Conservation (phyloP, 1,140 invertebrate species). For the Proctacanthus coquilletti region DNA sequence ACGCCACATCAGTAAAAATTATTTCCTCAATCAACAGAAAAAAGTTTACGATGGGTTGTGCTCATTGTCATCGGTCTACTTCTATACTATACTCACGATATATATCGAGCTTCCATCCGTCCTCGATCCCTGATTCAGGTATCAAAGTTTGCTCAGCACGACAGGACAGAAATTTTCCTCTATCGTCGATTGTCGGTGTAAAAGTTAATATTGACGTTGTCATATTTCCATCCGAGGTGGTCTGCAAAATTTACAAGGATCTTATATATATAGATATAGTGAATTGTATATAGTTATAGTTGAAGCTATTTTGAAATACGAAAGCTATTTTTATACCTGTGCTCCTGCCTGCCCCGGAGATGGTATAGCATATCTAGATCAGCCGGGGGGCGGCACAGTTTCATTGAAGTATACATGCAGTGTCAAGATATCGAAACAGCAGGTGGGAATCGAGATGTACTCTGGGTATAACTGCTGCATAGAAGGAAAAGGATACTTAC, state of each 20-base stretch:
- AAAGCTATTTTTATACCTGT: conserved; percentile 1
- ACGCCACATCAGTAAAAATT: too few species aligned
- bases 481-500: too few species aligned
- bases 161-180: conserved; percentile 66
- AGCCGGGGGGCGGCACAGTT: too few species aligned
- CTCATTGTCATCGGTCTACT: too few species aligned
- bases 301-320: background rate
- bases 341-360: background rate
- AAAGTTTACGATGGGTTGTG: too few species aligned
- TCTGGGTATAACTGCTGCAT: too few species aligned
- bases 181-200: conserved; percentile 67
- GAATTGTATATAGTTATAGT: too few species aligned
- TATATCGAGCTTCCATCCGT: conserved; percentile 72
- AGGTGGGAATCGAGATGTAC: background rate
- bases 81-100: conserved; percentile 79
- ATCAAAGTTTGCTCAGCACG: conserved; percentile 57
- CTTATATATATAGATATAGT: too few species aligned
- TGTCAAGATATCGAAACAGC: too few species aligned
- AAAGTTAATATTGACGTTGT: conserved; percentile 71
- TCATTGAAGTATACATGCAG: too few species aligned
- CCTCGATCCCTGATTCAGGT: conserved; percentile 56
- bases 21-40: too few species aligned
- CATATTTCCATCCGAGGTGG: conserved; percentile 62
- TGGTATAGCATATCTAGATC: background rate
- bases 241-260: too few species aligned